Evolutionary conservation across 2,888 invertebrate genomes (phyloP).

Genomic region (Sinhomidia bicolor): DNA sequence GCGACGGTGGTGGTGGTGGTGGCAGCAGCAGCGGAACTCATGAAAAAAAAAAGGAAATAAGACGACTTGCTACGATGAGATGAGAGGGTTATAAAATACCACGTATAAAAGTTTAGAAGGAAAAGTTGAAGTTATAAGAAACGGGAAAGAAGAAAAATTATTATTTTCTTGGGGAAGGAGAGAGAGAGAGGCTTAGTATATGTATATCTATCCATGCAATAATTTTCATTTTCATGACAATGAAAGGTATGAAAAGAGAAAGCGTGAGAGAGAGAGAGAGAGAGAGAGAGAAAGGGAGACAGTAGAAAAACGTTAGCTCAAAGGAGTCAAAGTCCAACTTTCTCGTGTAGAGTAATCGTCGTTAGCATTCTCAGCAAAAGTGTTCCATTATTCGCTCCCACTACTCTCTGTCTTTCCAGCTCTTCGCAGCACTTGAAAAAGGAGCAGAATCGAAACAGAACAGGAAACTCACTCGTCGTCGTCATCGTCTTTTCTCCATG

Average conservation of each 20-base stretch:
- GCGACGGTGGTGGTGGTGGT: background rate
- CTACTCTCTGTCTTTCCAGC: background rate
- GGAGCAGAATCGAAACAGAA: slow-evolving; percentile 6
- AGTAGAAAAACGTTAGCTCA: no score
- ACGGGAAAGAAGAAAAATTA: background rate
- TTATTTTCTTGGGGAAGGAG: background rate
- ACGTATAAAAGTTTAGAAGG: background rate
- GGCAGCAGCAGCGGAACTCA: background rate
- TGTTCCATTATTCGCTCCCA: slow-evolving; percentile 21
- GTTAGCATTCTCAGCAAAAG: slow-evolving; percentile 27
- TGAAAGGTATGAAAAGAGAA: slow-evolving; percentile 22
- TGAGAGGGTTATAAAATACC: no score
- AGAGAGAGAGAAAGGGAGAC: no score
- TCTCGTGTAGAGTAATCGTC: slow-evolving; percentile 33
- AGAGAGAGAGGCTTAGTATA: background rate
- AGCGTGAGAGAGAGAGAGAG: background rate
- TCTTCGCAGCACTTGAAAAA: slow-evolving; percentile 17
- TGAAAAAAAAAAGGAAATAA: no score
- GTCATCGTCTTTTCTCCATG: background rate
- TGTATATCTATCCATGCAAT: slow-evolving; percentile 7
- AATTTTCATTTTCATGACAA: slow-evolving; percentile 31
- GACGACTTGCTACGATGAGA: no score
- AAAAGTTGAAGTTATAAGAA: background rate
- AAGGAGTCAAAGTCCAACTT: slow-evolving; percentile 44
- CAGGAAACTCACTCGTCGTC: slow-evolving; percentile 40